phyloP scores from a whole-genome alignment of 2,113 vertebrate species.

The Atlantisia rogersi region DNA sequence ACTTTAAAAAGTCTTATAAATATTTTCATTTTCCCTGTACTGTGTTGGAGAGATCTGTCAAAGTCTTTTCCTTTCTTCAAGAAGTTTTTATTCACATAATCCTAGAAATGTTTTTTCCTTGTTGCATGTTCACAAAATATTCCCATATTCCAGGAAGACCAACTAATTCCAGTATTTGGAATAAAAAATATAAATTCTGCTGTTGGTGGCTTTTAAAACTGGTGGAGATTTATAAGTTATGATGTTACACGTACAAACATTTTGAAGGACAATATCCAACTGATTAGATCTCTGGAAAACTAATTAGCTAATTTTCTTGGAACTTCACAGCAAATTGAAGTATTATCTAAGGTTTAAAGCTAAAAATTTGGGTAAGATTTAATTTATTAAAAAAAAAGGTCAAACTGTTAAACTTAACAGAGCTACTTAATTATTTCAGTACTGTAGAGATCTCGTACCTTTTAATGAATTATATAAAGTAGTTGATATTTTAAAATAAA shows the following conservation, averaged over 20 bases:
- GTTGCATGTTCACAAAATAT: background rate
- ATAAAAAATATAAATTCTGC: background rate
- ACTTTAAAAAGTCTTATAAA: background rate
- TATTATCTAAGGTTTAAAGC: constrained; percentile 8
- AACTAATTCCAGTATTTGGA: background rate
- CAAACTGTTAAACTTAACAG: constrained; percentile 6
- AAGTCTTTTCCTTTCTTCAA: background rate
- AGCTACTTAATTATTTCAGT: background rate
- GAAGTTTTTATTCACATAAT: background rate
- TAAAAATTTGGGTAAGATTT: constrained; percentile 15
- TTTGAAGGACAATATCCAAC: constrained; percentile 17
- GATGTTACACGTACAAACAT: background rate
- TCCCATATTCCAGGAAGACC: background rate
- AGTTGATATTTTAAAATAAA: background rate
- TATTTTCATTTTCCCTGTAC: background rate
- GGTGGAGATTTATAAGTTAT: background rate
- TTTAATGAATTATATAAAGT: background rate
- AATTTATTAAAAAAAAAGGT: background rate
- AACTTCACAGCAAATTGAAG: constrained; percentile 33
- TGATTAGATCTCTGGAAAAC: constrained; percentile 45
- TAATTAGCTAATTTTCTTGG: constrained; percentile 55
- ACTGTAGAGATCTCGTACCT: background rate
- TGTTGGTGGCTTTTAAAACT: background rate
- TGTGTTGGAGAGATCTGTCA: background rate
- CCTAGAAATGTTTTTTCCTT: background rate